Evolutionary conservation across 2,888 invertebrate species (phyloP).

Genomic region (Cheilosia vernalis): DNA sequence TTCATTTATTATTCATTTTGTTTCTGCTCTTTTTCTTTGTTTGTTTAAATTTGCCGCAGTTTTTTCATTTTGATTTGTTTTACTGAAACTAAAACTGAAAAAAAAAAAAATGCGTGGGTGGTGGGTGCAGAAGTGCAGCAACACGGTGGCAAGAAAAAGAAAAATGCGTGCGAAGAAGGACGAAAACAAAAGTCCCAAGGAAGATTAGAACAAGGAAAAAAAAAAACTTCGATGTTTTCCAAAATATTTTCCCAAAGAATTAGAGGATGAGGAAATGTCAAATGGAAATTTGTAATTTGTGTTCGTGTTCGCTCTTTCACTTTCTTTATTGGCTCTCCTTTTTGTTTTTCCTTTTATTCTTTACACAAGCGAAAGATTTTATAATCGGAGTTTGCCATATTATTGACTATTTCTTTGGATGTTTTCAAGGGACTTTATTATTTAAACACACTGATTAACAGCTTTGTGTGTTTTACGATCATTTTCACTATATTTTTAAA

Average conservation of each 20-base stretch:
- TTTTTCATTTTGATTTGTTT: neutral
- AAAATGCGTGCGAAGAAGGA: conserved; percentile 7
- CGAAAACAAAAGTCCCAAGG: conserved; percentile 4
- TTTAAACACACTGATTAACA: neutral
- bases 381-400: conserved; percentile 55
- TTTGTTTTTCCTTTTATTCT: conserved; percentile 44
- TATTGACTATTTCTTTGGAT: conserved; percentile 4
- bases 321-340: conserved; percentile 33
- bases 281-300: conserved; percentile 54
- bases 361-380: conserved; percentile 49
- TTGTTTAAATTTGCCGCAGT: conserved; percentile 3
- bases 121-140: conserved; percentile 19
- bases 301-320: conserved; percentile 27
- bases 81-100: neutral
- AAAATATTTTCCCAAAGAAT: conserved; percentile 69
- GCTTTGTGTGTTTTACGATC: conserved; percentile 4
- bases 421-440: neutral
- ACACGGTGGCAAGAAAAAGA: conserved; percentile 31
- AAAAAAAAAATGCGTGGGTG: neutral
- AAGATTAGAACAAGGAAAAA: conserved; percentile 66
- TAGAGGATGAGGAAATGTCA: conserved; percentile 62
- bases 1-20: conserved; percentile 55
- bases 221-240: conserved; percentile 39
- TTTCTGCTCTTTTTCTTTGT: conserved; percentile 8
- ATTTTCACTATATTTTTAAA: conserved; percentile 21